Conservation (phyloP, 2,888 invertebrate species). For the Scelioninae gen. 2 region DNA sequence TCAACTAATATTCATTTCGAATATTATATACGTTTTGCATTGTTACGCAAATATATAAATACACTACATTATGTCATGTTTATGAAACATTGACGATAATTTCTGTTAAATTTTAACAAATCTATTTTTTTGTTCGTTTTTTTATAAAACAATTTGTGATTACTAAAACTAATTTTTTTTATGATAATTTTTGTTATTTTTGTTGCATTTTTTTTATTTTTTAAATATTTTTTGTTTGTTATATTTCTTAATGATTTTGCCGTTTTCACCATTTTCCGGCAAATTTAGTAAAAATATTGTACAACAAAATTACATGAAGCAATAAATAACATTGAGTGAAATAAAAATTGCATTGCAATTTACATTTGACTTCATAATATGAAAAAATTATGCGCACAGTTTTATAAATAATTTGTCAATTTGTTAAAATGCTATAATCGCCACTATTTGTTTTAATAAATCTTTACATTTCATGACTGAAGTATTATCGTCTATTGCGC, state of each 20-base stretch:
- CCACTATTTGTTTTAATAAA: slow-evolving; percentile 14
- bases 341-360: slow-evolving; percentile 60
- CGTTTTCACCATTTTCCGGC: slow-evolving; percentile 30
- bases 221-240: slow-evolving; percentile 24
- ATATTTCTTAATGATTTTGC: slow-evolving; percentile 43
- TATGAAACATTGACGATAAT: slow-evolving; percentile 74
- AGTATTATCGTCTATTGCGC: too few relatives aligned
- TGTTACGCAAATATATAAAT: slow-evolving; percentile 73
- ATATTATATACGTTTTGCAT: slow-evolving; percentile 69
- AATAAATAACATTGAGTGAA: slow-evolving; percentile 46
- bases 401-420: slow-evolving; percentile 17
- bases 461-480: neutral
- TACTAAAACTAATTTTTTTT: slow-evolving; percentile 61
- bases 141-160: slow-evolving; percentile 66
- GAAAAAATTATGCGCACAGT: slow-evolving; percentile 35
- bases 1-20: slow-evolving; percentile 71
- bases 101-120: slow-evolving; percentile 76
- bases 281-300: slow-evolving; percentile 41
- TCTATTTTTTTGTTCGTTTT: slow-evolving; percentile 63
- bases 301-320: slow-evolving; percentile 50
- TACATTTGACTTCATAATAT: slow-evolving; percentile 52
- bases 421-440: slow-evolving; percentile 26
- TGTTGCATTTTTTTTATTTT: slow-evolving; percentile 36
- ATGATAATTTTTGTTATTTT: too few relatives aligned
- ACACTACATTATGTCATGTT: slow-evolving; percentile 74